Evolutionary conservation across 2,797 vertebrate species (phyloP).

Genomic region (Epinephelus awoara): DNA sequence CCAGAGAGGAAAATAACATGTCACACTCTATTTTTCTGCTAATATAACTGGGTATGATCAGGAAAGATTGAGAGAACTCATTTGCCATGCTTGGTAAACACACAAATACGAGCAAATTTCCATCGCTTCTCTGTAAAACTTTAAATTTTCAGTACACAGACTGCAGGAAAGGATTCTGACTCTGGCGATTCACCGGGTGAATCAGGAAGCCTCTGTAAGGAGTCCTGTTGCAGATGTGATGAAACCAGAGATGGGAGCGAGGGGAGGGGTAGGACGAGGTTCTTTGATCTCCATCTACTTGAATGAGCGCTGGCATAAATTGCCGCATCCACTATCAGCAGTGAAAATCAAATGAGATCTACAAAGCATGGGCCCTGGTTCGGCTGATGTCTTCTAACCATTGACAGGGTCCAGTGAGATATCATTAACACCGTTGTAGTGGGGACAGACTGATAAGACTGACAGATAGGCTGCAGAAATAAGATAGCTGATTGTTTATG

Average conservation of each 20-base stretch:
- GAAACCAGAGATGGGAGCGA: conserved; percentile 69
- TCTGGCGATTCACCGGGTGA: conserved; percentile 41
- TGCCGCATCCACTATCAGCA: conserved; percentile 77
- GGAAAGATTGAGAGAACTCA: conserved; percentile 19
- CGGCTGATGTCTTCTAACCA: conserved; percentile 62
- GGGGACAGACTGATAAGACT: conserved; percentile 60
- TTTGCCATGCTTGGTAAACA: conserved; percentile 50
- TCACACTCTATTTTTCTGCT: conserved; percentile 21
- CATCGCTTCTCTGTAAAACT: conserved; percentile 30
- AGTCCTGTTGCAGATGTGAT: conserved; percentile 75
- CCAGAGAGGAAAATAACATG: conserved; percentile 18
- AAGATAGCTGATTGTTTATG: conserved; percentile 59
- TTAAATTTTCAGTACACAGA: conserved; percentile 28
- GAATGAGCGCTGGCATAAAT: conserved; percentile 80
- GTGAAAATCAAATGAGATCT: conserved; percentile 84
- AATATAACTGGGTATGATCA: conserved; percentile 38
- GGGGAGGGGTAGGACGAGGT: conserved; percentile 44
- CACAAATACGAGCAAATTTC: conserved; percentile 64
- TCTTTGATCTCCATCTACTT: conserved; percentile 81
- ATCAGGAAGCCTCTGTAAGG: conserved; percentile 51
- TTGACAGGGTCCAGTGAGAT: conserved; percentile 67
- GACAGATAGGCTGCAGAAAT: conserved; percentile 57
- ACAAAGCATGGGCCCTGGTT: conserved; percentile 67
- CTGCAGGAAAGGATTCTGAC: conserved; percentile 63
- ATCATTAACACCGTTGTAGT: conserved; percentile 70